These are phyloP conservation scores for Myotis davidii DNA, from an alignment of 2,113 vertebrate genomes.

Conservation along the genomic window DNA sequence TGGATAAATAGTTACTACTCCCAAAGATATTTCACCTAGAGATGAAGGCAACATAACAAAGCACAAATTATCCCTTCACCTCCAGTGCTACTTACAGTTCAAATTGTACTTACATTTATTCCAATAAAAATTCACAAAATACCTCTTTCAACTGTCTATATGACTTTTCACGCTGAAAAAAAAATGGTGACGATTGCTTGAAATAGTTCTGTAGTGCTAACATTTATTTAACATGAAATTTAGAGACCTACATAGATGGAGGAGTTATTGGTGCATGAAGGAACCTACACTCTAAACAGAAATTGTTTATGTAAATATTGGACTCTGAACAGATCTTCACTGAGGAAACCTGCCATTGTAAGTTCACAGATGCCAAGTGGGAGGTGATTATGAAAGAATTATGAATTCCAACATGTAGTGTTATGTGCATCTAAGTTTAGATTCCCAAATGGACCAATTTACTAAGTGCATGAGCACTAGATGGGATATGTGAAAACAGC, in stretches of 20 bases:
- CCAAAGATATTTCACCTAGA: not conserved
- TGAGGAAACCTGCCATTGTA: conserved; percentile 77
- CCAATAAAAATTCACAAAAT: conserved; percentile 58
- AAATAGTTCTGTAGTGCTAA: conserved; percentile 79
- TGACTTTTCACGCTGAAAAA: conserved; percentile 80
- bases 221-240: conserved; percentile 80
- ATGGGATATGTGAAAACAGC: conserved; percentile 76
- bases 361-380: conserved; percentile 78
- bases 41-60: not conserved
- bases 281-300: conserved; percentile 77
- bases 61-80: conserved; percentile 30
- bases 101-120: conserved; percentile 60
- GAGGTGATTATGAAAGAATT: conserved; percentile 86
- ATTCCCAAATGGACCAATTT: conserved; percentile 90
- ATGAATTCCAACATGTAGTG: conserved; percentile 80
- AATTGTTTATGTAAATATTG: conserved; percentile 85
- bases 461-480: conserved; percentile 81
- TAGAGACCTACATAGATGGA: conserved; percentile 77
- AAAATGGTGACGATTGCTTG: conserved; percentile 79
- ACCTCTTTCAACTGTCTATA: conserved; percentile 37
- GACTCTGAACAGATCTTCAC: conserved; percentile 75
- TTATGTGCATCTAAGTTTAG: conserved; percentile 83
- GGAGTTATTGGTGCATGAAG: conserved; percentile 82
- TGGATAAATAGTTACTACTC: not conserved
- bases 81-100: conserved; percentile 39